phyloP scores from a whole-genome alignment of 64 coral and sea anemone species.

The Dendrophyllia cribrosa region DNA sequence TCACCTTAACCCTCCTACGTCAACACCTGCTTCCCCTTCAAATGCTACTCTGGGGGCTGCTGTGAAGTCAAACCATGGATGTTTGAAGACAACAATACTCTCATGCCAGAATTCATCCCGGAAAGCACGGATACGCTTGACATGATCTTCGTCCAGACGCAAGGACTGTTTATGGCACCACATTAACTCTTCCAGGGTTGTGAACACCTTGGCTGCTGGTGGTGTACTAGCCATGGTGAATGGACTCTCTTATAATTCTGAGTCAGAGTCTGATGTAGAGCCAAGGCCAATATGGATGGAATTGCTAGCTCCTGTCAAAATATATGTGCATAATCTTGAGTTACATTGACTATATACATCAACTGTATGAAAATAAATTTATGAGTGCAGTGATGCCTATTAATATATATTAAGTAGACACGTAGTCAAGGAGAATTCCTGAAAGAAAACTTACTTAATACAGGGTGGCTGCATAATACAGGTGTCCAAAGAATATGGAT shows the following conservation, averaged over 20 bases:
- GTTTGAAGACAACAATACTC: constrained; percentile 15
- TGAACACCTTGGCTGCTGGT: constrained; percentile 10
- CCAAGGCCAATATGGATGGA: constrained; percentile 15
- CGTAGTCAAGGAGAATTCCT: neutral
- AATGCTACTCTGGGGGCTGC: constrained; percentile 24
- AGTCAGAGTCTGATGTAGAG: constrained; percentile 33
- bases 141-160: constrained; percentile 16
- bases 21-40: constrained; percentile 48
- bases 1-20: constrained; percentile 49
- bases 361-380: neutral
- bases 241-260: constrained; percentile 42
- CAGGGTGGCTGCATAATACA: neutral
- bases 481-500: neutral
- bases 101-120: constrained; percentile 35
- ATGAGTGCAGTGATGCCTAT: neutral
- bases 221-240: constrained; percentile 18
- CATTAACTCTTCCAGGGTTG: constrained; percentile 55
- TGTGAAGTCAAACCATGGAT: constrained; percentile 28
- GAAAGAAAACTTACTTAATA: neutral
- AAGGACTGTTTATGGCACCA: constrained; percentile 15
- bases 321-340: neutral
- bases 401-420: neutral
- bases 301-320: constrained; percentile 10
- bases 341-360: no score
- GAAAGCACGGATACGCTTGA: constrained; percentile 20